Conservation (phyloP, 2,797 vertebrate species). For the Helicolenus hilgendorfi region DNA sequence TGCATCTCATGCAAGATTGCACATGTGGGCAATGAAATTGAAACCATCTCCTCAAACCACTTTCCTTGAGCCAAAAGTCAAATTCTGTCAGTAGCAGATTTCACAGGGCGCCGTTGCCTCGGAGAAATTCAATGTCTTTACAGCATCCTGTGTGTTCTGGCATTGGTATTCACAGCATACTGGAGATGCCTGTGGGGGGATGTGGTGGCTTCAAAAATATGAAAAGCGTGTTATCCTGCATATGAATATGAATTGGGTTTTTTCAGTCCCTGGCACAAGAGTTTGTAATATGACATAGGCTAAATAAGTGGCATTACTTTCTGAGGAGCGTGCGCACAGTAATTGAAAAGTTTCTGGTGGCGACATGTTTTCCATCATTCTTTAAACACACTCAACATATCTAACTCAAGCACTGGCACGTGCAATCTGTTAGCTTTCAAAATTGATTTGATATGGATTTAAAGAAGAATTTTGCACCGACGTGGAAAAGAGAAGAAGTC, state of each 20-base stretch:
- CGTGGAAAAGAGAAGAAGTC: neutral
- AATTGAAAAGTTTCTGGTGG: conserved; percentile 11
- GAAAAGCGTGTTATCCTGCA: conserved; percentile 69
- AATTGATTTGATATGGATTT: conserved; percentile 1
- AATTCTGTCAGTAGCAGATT: conserved; percentile 66
- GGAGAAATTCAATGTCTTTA: conserved; percentile 63
- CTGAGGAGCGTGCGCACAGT: neutral
- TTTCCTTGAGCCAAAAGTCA: conserved; percentile 74
- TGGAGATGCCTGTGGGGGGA: conserved; percentile 59
- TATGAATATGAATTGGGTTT: conserved; percentile 61
- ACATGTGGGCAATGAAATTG: conserved; percentile 67
- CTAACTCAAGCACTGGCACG: neutral
- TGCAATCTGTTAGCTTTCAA: neutral
- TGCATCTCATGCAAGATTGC: conserved; percentile 68
- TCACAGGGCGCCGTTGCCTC: conserved; percentile 49
- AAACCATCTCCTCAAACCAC: conserved; percentile 58
- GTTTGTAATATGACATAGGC: conserved; percentile 41
- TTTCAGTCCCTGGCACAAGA: conserved; percentile 45
- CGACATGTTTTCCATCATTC: conserved; percentile 5
- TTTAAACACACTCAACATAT: neutral
- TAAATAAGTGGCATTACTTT: conserved; percentile 28
- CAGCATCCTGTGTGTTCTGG: conserved; percentile 55
- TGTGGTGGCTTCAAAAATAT: conserved; percentile 73
- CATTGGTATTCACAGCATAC: conserved; percentile 75
- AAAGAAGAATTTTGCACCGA: neutral